Base-by-base conservation (phyloP, 2,797 vertebrate species). In the Gouania willdenowi region DNA sequence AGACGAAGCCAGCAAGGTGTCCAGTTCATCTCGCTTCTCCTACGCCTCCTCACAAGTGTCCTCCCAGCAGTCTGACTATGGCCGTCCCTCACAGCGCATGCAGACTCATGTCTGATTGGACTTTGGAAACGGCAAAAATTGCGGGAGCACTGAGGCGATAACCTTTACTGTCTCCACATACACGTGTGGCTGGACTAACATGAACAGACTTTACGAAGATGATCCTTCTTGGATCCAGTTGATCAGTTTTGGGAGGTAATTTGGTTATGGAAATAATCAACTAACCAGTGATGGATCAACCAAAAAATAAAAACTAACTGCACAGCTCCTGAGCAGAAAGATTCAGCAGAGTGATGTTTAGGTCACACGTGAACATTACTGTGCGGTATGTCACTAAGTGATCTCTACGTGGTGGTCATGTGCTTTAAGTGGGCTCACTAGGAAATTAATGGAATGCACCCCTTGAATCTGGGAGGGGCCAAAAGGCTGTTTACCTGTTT, bases 31-130 rank as follows among this genome's bases (percentile, higher is more conserved):
- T 1, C 88, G 88, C 8, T 93, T 92, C 54, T 92, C 93, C 18
- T 95, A 92, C 10, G 89, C 92, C 23, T 91, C 92, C 8, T 91
- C 89, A 30, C 88, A 90, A 78, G 83, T 89, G 67, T 90, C 92
- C 53, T 90, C 86, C 22, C 85, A 88, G 75, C 92, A 87, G 76
- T 91, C 89, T 6, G 91, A 92, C 79, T 92, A 89, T 12, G 88
- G 90, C 21, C 82, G 91, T 8, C 91, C 91, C 4, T 87, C 90
- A 24, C 93, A 91, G 2, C 91, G 93, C 45, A 95, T 94, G 89
- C 94, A 96, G 80, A 96, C 94, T 42, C 94, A 96, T 1, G 93
- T 96, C 75, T 96, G 88, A 95, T 34, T 12, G 26, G 55, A 54
- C 4, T 11, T 3, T 35, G 2, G 0, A 20, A 37, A 41, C 36